Evolutionary conservation across 2,113 vertebrate species (phyloP), one percentile per base, ranked within the genome.

Genomic region (Leptobrachium ailaonicum): DNA sequence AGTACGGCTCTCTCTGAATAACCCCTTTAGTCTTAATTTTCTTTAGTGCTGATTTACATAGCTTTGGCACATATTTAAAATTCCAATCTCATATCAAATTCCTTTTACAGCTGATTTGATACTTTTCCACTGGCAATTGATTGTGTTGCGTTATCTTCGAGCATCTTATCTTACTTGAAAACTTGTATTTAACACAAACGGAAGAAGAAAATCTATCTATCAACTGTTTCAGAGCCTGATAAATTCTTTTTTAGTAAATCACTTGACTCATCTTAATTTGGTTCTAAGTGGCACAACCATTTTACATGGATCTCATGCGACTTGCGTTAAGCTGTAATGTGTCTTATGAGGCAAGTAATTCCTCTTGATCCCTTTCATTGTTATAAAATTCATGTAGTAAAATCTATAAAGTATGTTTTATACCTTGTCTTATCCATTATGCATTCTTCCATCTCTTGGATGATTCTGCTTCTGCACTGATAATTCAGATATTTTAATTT

Each of bases 391-490:
- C 42, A 41, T 66, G 74, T 80, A 69, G 66, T 74, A 75, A 62
- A 75, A 44, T 62, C 79, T 80, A 43, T 73, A 69, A 80, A 75
- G 53, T 66, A 13, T 69, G 71, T 75, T 69, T 74, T 71, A 75
- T 74, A 69, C 78, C 71, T 75, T 80, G 71, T 74, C 71, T 80
- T 69, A 80, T 80, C 44, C 71, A 74, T 75, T 69, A 69, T 80
- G 64, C 44, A 80, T 67, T 75, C n/a, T 74, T 62, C 58, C 41
- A 68, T 56, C 64, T 58, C 43, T 60, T 68, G 67, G 79, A 66
- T 58, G 42, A 69, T 75, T 80, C 54, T 68, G 47, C 64, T n/a
- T 66, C 64, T 74, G 50, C 47, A 68, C 53, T 41, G 67, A 50
- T 69, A 75, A 80, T 75, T n/a, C 71, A 69, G 71, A 66, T 32